Base-by-base conservation (phyloP, 2,888 invertebrate species). In the Furcula furcula region DNA sequence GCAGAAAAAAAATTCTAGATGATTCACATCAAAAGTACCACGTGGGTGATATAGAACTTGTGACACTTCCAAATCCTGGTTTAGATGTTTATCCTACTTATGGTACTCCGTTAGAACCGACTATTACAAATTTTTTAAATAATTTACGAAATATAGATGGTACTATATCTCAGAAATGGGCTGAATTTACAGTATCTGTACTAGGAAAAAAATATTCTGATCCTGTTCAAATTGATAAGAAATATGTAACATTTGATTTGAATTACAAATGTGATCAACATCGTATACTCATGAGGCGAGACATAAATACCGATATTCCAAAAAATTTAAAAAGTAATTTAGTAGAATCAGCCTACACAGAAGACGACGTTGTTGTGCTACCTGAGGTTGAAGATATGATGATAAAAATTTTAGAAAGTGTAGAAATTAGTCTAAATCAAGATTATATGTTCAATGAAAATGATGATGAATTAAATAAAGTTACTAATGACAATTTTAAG, bases 341-440 rank as follows among this genome's bases (percentile, higher is more conserved):
- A 12, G 7, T 5, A 29, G 9, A 9, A 16, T 29, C 6, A 2
- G 28, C 27, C 3, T 18, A 18, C n/a, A 7, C 3, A 30, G 27
- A n/a, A 14, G 15, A 15, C 13, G 14, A 32, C 20, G 28, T 22
- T 30, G 35, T 48, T 32, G 44, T 57, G 14, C 31, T 46, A 26
- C 42, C 59, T 23, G 80, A 74, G 45, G 67, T 87, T 19, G 71
- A 79, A 62, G 73, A 73, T 4, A 71, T 92, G 14, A 48, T 93
- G 26, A 65, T 80, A 16, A 84, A 90, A 40, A 87, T 93, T 55
- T 67, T 93, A 33, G 83, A 88, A 48, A 86, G 91, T n/a, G 90
- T 93, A 18, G 91, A 92, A 62, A 90, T 91, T 21, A 90, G 90
- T 53, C 78, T 91, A 56, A 77, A 89, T 37, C 91, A 91, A 65